Conservation (phyloP, 2,888 invertebrate genomes). For the Agrochola lota region DNA sequence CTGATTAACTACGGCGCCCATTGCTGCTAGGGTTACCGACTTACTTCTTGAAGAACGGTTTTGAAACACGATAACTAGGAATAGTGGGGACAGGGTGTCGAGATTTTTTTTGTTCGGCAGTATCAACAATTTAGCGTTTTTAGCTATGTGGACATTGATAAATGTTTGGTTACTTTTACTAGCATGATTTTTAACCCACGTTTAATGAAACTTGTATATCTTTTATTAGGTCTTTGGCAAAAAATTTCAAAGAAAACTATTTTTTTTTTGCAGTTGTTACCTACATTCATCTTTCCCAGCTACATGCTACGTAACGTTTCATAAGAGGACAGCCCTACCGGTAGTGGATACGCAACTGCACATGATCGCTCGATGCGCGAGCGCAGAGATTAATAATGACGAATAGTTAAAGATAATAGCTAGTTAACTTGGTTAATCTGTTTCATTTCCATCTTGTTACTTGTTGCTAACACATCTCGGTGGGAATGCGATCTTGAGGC, state of each 20-base stretch:
- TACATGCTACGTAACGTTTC: background rate
- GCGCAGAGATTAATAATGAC: constrained; percentile 74
- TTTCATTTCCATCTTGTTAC: constrained; percentile 63
- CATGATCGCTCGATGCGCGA: constrained; percentile 64
- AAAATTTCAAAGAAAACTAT: background rate
- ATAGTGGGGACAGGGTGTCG: background rate
- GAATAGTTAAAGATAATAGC: constrained; percentile 70
- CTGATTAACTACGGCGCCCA: constrained; percentile 68
- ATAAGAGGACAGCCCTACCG: constrained; percentile 49
- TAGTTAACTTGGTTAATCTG: constrained; percentile 65
- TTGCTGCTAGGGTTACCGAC: constrained; percentile 51
- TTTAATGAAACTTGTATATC: too few species aligned
- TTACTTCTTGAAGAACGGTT: constrained; percentile 3
- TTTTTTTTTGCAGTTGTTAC: background rate
- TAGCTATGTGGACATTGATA: too few species aligned
- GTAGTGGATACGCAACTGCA: constrained; percentile 47
- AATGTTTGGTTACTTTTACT: too few species aligned
- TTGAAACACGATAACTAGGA: constrained; percentile 5
- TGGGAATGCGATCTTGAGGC: constrained; percentile 39
- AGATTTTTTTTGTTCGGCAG: background rate
- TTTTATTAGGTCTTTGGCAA: too few species aligned
- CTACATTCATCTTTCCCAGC: background rate
- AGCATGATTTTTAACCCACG: too few species aligned
- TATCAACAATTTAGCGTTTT: too few species aligned
- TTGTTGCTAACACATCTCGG: constrained; percentile 44